A percentile compares a stretch with the other conserved stretches of the same genome.
phyloP scores from a whole-genome alignment of 2,113 vertebrate species.

The Zapornia atra region DNA sequence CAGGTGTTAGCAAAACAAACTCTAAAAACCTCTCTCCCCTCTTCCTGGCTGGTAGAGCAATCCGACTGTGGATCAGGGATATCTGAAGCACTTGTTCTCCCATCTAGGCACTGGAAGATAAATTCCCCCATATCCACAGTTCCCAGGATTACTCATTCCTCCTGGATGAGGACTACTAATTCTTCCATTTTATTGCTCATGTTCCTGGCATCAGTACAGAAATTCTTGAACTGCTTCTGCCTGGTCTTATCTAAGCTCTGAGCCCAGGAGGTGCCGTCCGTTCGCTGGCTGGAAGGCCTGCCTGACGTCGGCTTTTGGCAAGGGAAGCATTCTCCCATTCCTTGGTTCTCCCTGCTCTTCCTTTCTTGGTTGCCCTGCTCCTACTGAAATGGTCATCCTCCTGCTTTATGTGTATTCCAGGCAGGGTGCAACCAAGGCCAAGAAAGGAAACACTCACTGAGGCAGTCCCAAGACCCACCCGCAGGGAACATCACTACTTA shows the following conservation, averaged over 20 bases:
- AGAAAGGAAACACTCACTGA: neutral
- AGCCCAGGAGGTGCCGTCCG: constrained; percentile 48
- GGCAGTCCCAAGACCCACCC: neutral
- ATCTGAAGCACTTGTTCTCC: constrained; percentile 18
- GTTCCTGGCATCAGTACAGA: constrained; percentile 51
- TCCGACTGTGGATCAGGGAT: neutral
- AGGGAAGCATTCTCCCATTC: neutral
- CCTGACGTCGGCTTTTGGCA: constrained; percentile 44
- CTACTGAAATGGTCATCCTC: neutral
- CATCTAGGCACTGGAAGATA: constrained; percentile 13
- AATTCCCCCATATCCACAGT: neutral
- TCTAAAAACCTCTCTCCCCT: neutral
- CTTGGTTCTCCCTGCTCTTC: constrained; percentile 46
- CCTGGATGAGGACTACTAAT: constrained; percentile 53
- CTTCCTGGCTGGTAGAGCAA: neutral
- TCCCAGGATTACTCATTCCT: constrained; percentile 64
- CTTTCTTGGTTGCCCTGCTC: constrained; percentile 58
- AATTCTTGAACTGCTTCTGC: constrained; percentile 58
- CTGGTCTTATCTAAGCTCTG: constrained; percentile 54
- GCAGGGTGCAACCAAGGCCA: constrained; percentile 34
- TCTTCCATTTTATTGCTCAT: constrained; percentile 64
- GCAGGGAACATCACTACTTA: neutral
- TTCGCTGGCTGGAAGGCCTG: constrained; percentile 7
- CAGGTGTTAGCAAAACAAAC: neutral
- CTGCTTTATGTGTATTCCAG: neutral